Conservation (phyloP, 2,797 vertebrate genomes). For the Furcifer pardalis region DNA sequence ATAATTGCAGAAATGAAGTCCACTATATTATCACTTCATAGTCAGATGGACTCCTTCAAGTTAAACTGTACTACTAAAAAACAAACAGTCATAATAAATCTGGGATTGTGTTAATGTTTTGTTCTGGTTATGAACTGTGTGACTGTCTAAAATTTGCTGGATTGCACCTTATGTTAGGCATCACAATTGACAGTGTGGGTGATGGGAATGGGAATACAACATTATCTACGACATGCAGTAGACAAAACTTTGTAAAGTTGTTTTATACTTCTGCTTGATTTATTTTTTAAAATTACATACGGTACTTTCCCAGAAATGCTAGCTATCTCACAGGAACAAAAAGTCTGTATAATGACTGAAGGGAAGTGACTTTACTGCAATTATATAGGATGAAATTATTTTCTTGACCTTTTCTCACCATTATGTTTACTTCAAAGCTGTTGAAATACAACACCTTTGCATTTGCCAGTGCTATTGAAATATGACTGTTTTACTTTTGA, state of each 20-base stretch:
- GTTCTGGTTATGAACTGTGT: neutral
- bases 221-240: neutral
- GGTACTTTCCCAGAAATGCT: neutral
- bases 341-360: neutral
- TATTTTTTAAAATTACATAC: no score
- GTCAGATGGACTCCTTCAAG: neutral
- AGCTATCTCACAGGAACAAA: neutral
- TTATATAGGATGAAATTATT: fast-evolving
- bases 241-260: neutral
- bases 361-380: neutral
- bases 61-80: neutral
- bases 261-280: neutral
- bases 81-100: neutral
- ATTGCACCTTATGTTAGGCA: neutral
- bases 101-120: neutral
- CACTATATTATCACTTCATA: neutral
- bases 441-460: neutral
- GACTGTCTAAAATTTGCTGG: neutral
- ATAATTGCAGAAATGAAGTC: neutral
- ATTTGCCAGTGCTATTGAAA: neutral
- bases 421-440: neutral
- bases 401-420: neutral
- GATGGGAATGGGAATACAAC: neutral
- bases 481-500: constrained; percentile 24
- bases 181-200: neutral